These are phyloP conservation scores for Chloroceryle amazona DNA, from an alignment of 2,797 vertebrate species.

Conservation along the genomic window DNA sequence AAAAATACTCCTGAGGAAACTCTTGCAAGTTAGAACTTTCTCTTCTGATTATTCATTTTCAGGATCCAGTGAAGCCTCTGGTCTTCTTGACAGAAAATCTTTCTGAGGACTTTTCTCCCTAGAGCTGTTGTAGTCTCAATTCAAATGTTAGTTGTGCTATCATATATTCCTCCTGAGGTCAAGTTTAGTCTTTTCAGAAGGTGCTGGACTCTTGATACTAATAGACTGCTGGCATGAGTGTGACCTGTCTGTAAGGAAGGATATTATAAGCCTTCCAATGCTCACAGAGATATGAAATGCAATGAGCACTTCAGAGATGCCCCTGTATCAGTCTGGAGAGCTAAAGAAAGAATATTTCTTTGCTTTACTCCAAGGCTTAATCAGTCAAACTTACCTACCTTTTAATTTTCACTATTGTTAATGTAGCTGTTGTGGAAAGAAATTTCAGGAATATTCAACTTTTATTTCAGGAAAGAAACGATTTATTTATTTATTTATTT, in stretches of 20 bases:
- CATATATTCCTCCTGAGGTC: not conserved
- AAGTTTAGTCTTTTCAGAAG: not conserved
- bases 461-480: too few species aligned
- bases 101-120: not conserved
- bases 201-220: not conserved
- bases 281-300: not conserved
- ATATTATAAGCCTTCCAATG: not conserved
- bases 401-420: not conserved
- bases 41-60: not conserved
- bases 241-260: not conserved
- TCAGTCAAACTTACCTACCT: not conserved
- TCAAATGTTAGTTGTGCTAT: not conserved
- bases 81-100: not conserved
- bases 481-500: accelerated
- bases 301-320: not conserved
- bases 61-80: not conserved
- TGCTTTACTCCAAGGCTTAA: not conserved
- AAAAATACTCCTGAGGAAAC: not conserved
- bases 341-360: not conserved
- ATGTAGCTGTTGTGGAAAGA: not conserved
- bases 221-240: not conserved
- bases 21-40: not conserved
- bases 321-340: not conserved
- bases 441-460: not conserved
- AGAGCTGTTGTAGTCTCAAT: not conserved